These are phyloP conservation scores for Ceyx margarethae DNA, from an alignment of 2,113 vertebrate species.

Conservation along the genomic window DNA sequence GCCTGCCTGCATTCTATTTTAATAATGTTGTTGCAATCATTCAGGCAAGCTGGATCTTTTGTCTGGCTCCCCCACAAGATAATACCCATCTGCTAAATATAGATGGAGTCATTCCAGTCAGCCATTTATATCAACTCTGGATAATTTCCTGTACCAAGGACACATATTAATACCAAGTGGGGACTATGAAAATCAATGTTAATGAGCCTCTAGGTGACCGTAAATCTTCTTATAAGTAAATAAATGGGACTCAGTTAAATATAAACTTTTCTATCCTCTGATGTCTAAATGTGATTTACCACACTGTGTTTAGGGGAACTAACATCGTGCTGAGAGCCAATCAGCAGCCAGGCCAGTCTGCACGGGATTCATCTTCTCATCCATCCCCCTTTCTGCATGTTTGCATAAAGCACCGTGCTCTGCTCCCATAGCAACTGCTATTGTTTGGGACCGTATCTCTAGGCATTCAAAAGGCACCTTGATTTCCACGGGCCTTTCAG, in stretches of 20 bases:
- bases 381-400: background rate
- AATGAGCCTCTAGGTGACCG: conserved; percentile 29
- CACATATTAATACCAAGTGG: conserved; percentile 25
- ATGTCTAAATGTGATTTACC: conserved; percentile 23
- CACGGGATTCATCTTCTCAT: background rate
- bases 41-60: conserved; percentile 2
- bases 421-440: conserved; percentile 42
- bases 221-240: conserved; percentile 57
- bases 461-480: conserved; percentile 15
- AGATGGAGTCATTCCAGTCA: conserved; percentile 16
- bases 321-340: background rate
- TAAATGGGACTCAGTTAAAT: conserved; percentile 54
- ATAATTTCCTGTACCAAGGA: conserved; percentile 41
- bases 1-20: background rate
- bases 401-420: background rate
- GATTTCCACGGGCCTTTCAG: background rate
- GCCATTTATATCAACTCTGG: conserved; percentile 1
- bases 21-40: background rate
- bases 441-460: background rate
- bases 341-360: background rate
- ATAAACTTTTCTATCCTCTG: conserved; percentile 20
- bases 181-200: conserved; percentile 61
- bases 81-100: conserved; percentile 16
- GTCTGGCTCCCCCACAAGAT: background rate
- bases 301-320: background rate